Percentiles rank a stretch among this genome's conserved stretches.
phyloP scores from a whole-genome alignment of 1,140 invertebrate genomes.

The Atta colombica region DNA sequence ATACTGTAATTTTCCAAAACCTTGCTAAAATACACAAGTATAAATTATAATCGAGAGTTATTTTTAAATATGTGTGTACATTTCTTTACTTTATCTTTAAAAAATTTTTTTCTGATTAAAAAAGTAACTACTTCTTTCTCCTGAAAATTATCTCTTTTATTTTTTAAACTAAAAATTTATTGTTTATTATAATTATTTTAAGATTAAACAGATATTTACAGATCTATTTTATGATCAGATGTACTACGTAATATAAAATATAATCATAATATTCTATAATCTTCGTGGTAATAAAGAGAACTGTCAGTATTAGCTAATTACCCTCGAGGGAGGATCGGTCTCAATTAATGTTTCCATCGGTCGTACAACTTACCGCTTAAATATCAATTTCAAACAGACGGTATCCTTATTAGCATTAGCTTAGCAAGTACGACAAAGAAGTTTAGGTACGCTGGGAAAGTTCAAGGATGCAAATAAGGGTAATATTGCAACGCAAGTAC shows the following conservation, averaged over 20 bases:
- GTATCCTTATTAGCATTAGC: slow-evolving; percentile 75
- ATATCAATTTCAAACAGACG: slow-evolving; percentile 76
- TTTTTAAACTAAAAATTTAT: neutral
- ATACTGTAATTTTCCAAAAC: neutral
- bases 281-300: slow-evolving; percentile 11
- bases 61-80: neutral
- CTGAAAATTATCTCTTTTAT: neutral
- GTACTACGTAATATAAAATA: neutral
- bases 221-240: neutral
- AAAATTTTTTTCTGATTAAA: neutral
- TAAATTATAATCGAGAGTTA: neutral
- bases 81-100: neutral
- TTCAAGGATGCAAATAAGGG: slow-evolving; percentile 75
- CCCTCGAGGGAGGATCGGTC: slow-evolving; percentile 45
- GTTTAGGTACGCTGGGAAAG: slow-evolving; percentile 68
- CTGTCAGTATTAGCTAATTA: slow-evolving; percentile 47
- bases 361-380: slow-evolving; percentile 74
- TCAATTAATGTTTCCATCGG: slow-evolving; percentile 66
- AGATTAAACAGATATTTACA: neutral
- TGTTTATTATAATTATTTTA: neutral
- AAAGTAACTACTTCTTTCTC: neutral
- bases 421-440: slow-evolving; percentile 69
- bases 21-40: neutral
- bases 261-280: neutral
- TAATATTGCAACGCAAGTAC: slow-evolving; percentile 63